Base-by-base conservation (phyloP, 1,140 invertebrate genomes). In the Andricus grossulariae region DNA sequence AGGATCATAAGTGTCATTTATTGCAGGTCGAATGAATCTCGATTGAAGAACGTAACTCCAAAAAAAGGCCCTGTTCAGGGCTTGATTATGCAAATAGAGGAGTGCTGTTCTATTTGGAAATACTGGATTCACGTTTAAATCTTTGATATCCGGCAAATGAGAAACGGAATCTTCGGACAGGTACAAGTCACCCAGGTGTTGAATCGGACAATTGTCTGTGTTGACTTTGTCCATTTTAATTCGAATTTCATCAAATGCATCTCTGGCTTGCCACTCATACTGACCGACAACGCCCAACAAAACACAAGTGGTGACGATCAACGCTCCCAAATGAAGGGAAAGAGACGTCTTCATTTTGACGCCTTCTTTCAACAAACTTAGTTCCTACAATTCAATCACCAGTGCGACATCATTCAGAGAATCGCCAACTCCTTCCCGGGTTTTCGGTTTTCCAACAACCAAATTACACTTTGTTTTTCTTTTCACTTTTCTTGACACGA, bases 41-140 rank as follows among this genome's bases (percentile, higher is more conserved):
- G 97, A 96, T 89, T 99, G 98, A 0, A 99, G 93, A 60, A 99
- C 98, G 83, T 98, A 98, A 89, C 97, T 98, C 95, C 97, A 99
- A 89, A 97, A 99, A 89, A 98, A 99, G 0, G 97, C 97, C 81
- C 98, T 92, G 87, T 95, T 98, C 84, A 99, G 91, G 16, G 98
- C 98, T 94, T 99, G 96, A 89, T 99, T 99, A 89, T 99, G 98
- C 74, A 99, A 92, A 92, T 99, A 97, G 16, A 99, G 90, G 76
- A 99, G 89, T 15, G 96, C 96, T 0, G 98, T 99, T 80, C 98
- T 93, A 91, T 99, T 99, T 0, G 97, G 97, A 86, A 98, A 98
- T 8, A 99, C 95, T 3, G 98, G 97, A 91, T 98, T 98, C 21
- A 98, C 97, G 84, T 98, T 97, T 60, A 99, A 94, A 86, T 98